Percentiles rank a stretch among this genome's conserved stretches.
phyloP scores from a whole-genome alignment of 1,140 invertebrate species.

The Cylas formicarius region DNA sequence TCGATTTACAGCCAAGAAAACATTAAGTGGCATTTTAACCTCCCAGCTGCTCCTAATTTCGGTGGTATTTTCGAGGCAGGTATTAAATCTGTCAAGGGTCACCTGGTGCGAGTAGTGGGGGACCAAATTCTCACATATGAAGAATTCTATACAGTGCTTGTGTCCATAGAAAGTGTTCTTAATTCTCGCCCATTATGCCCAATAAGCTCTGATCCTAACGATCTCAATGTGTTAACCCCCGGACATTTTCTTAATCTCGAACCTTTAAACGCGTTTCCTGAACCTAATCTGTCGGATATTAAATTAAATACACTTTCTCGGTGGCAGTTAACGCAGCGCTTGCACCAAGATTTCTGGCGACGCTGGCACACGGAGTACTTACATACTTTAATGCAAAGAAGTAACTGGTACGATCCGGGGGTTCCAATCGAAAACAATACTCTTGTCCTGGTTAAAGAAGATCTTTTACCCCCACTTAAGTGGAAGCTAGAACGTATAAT shows the following conservation, averaged over 20 bases:
- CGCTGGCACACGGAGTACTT: slow-evolving; percentile 34
- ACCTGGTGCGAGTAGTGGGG: slow-evolving; percentile 9
- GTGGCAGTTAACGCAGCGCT: slow-evolving; percentile 8
- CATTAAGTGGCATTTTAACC: slow-evolving; percentile 42
- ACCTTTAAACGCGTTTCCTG: slow-evolving; percentile 8
- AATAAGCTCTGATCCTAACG: slow-evolving; percentile 10
- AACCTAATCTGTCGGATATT: slow-evolving; percentile 6
- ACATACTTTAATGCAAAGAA: slow-evolving; percentile 15
- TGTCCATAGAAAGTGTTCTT: slow-evolving; percentile 6
- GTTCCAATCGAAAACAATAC: slow-evolving; percentile 2
- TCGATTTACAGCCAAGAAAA: background rate
- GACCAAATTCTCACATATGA: slow-evolving; percentile 12
- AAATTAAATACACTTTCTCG: slow-evolving; percentile 7
- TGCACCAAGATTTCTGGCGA: slow-evolving; percentile 11
- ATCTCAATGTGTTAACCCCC: slow-evolving; percentile 9
- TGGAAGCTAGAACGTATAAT: slow-evolving; percentile 34
- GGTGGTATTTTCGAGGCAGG: slow-evolving; percentile 43
- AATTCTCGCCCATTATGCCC: slow-evolving; percentile 11
- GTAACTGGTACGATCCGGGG: slow-evolving; percentile 11
- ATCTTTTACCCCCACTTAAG: slow-evolving; percentile 15
- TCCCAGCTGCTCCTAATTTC: slow-evolving; percentile 40
- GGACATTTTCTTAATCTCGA: slow-evolving; percentile 13
- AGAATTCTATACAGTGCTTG: slow-evolving; percentile 10
- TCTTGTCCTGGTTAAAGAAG: slow-evolving; percentile 9
- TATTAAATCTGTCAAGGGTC: slow-evolving; percentile 38